Conservation (phyloP, 2,113 vertebrate species). For the Halcyon malimbica region DNA sequence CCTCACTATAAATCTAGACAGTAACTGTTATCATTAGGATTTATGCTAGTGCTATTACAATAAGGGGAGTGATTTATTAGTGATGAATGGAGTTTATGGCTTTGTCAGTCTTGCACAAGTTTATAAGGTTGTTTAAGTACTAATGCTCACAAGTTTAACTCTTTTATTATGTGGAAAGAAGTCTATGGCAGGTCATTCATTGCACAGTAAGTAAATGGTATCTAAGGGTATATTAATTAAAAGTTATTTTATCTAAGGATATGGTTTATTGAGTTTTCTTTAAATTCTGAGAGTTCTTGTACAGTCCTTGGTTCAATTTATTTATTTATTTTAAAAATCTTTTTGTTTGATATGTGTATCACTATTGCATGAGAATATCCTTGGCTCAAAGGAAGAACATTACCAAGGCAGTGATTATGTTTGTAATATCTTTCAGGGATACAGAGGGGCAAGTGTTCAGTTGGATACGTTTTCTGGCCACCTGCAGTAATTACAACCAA, state of each 20-base stretch:
- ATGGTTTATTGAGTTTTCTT: not conserved
- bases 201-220: not conserved
- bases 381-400: not conserved
- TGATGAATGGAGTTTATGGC: not conserved
- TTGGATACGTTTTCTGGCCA: not conserved
- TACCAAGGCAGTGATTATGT: not conserved
- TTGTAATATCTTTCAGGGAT: not conserved
- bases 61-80: conserved; percentile 4
- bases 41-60: not conserved
- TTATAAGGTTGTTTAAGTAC: not conserved
- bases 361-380: not conserved
- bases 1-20: not conserved
- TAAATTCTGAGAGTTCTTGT: not conserved
- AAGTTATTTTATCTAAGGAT: not conserved
- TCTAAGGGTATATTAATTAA: not conserved
- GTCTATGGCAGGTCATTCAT: not conserved
- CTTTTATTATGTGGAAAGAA: not conserved
- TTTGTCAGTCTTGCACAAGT: not conserved
- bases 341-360: not conserved
- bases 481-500: not conserved
- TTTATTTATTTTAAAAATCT: not conserved
- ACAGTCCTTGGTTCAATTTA: not conserved
- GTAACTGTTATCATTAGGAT: not conserved
- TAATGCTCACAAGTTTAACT: not conserved
- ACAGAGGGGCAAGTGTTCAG: not conserved